Conservation (phyloP, 2,888 invertebrate species). For the Cryptocheilus praepositus region DNA sequence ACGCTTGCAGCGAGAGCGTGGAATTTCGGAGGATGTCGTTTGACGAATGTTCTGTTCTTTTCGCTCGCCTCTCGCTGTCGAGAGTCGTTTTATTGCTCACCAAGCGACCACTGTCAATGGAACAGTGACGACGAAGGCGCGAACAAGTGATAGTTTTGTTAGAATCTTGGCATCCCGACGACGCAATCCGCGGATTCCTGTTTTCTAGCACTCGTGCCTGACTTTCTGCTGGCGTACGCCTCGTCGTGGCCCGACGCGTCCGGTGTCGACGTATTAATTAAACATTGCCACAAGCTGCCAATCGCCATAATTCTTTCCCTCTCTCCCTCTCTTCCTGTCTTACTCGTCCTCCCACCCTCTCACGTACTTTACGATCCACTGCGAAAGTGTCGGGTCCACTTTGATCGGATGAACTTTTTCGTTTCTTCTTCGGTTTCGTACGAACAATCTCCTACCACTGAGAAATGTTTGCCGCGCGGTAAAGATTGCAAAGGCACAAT, state of each 20-base stretch:
- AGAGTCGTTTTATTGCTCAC: not conserved
- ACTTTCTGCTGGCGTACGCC: conserved; percentile 35
- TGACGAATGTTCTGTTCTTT: not conserved
- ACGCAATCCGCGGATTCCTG: conserved; percentile 21
- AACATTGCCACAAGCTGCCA: conserved; percentile 1
- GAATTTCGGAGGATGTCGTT: too few relatives aligned
- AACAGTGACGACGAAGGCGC: conserved; percentile 1
- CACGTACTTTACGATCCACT: too few relatives aligned
- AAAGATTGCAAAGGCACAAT: too few relatives aligned
- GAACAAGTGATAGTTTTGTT: conserved; percentile 23
- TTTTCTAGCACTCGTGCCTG: conserved; percentile 31
- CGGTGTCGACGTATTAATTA: conserved; percentile 25
- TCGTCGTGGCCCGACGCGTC: conserved; percentile 13
- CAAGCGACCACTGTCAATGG: conserved; percentile 13
- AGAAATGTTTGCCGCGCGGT: too few relatives aligned
- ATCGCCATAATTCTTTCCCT: conserved; percentile 30
- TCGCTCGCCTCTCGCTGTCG: not conserved
- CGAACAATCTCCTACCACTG: not conserved
- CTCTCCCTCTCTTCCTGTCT: too few relatives aligned
- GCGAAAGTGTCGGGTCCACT: not conserved
- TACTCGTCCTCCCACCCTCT: too few relatives aligned
- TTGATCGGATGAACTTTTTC: too few relatives aligned
- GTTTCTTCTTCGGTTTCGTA: not conserved
- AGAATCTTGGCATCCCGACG: conserved; percentile 37
- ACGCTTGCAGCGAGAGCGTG: too few relatives aligned